phyloP scores from a whole-genome alignment of 2,113 vertebrate genomes.

The Eretmodus cyanostictus region DNA sequence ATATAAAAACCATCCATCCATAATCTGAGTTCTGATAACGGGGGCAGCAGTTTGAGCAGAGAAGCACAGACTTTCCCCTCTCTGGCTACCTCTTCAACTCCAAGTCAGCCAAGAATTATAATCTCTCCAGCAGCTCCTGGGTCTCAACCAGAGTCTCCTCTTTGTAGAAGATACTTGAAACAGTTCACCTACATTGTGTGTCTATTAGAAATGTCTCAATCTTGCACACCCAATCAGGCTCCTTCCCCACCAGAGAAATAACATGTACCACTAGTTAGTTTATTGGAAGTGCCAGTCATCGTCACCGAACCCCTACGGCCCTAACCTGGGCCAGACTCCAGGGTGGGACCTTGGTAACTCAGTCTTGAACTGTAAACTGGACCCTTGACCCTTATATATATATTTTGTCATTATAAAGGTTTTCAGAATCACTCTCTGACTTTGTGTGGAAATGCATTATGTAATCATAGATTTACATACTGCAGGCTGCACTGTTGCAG shows the following conservation, averaged over 20 bases:
- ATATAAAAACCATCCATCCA: not conserved
- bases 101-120: not conserved
- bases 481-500: conserved; percentile 47
- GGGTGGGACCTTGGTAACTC: not conserved
- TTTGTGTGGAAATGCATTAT: not conserved
- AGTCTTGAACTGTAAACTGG: not conserved
- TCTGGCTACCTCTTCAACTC: not conserved
- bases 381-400: not conserved
- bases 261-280: not conserved
- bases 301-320: not conserved
- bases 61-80: not conserved
- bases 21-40: not conserved
- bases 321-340: not conserved
- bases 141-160: not conserved
- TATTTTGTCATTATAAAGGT: not conserved
- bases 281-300: not conserved
- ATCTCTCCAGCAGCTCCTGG: not conserved
- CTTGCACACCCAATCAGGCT: not conserved
- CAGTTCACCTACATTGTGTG: not conserved
- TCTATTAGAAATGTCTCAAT: not conserved
- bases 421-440: not conserved
- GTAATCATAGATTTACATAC: conserved; percentile 12
- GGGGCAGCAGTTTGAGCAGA: not conserved
- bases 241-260: not conserved
- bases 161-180: not conserved